phyloP scores from a whole-genome alignment of 2,797 vertebrate genomes.

The Jordanella pulchra region DNA sequence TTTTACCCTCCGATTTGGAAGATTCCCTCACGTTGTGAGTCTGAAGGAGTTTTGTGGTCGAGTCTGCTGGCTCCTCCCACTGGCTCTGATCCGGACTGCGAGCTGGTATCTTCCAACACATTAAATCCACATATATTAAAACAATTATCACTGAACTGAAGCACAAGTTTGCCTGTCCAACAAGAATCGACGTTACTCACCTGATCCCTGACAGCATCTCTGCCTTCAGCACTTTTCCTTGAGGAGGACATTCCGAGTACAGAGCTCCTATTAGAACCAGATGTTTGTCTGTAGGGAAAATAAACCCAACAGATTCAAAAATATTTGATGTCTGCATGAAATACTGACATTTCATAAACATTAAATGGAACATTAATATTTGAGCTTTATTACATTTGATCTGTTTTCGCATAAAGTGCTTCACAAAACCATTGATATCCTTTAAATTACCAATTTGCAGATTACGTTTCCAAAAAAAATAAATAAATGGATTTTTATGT shows the following conservation, averaged over 20 bases:
- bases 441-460: too few species aligned
- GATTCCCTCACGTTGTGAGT: conserved; percentile 64
- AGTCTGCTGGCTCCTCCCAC: conserved; percentile 79
- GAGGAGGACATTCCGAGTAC: conserved; percentile 50
- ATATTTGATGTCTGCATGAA: too few species aligned
- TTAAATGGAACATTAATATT: too few species aligned
- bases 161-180: not conserved
- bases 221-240: conserved; percentile 58
- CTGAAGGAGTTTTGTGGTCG: conserved; percentile 81
- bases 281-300: conserved; percentile 68
- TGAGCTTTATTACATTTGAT: too few species aligned
- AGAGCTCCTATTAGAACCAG: conserved; percentile 55
- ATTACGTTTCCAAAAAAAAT: too few species aligned
- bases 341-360: not conserved
- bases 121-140: not conserved
- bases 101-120: conserved; percentile 65
- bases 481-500: too few species aligned
- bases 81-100: conserved; percentile 61
- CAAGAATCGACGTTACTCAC: conserved; percentile 53
- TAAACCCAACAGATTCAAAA: not conserved
- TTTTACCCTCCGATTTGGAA: conserved; percentile 68
- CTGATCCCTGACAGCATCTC: conserved; percentile 52
- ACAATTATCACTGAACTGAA: not conserved
- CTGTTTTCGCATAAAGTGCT: too few species aligned
- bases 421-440: too few species aligned